A percentile compares a stretch with the other conserved stretches of the same genome.
Evolutionary conservation across 1,140 invertebrate genomes (phyloP).

Genomic region (Anastrepha obliqua): DNA sequence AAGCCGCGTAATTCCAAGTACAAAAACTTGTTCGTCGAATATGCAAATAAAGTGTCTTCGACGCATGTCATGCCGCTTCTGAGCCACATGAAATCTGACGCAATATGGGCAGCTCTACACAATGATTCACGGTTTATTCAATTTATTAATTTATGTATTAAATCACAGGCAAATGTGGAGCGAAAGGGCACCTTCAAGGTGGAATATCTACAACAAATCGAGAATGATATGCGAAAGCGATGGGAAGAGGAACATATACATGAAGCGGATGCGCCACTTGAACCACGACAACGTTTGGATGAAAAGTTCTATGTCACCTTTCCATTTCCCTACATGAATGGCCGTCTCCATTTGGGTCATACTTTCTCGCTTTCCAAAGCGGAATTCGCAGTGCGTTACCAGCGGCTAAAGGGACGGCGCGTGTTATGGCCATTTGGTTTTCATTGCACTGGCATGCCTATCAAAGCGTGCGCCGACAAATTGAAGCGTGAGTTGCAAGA

Average conservation of each 20-base stretch:
- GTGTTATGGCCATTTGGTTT: constrained; percentile 98
- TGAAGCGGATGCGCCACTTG: constrained; percentile 85
- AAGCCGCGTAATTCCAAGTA: not conserved
- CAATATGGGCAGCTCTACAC: not conserved
- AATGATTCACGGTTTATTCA: constrained; percentile 50
- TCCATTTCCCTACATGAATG: constrained; percentile 99
- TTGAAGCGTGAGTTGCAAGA: constrained; percentile 93
- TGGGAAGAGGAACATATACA: constrained; percentile 89
- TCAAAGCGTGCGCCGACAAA: constrained; percentile 98
- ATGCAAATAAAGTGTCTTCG: too few species aligned
- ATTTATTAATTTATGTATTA: constrained; percentile 11
- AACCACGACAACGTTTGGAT: constrained; percentile 76
- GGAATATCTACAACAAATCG: constrained; percentile 91
- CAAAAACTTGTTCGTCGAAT: not conserved
- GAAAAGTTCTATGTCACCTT: constrained; percentile 97
- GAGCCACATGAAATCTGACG: constrained; percentile 17
- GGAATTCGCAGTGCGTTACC: constrained; percentile 95
- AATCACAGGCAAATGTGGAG: constrained; percentile 76
- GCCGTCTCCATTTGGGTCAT: constrained; percentile 96
- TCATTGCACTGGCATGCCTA: constrained; percentile 98
- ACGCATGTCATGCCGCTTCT: too few species aligned
- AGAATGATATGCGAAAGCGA: constrained; percentile 86
- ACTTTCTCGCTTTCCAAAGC: constrained; percentile 98
- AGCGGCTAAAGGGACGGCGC: constrained; percentile 92
- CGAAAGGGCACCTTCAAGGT: constrained; percentile 96